Conservation (phyloP, 2,797 vertebrate genomes). For the Babyrousa celebensis region DNA sequence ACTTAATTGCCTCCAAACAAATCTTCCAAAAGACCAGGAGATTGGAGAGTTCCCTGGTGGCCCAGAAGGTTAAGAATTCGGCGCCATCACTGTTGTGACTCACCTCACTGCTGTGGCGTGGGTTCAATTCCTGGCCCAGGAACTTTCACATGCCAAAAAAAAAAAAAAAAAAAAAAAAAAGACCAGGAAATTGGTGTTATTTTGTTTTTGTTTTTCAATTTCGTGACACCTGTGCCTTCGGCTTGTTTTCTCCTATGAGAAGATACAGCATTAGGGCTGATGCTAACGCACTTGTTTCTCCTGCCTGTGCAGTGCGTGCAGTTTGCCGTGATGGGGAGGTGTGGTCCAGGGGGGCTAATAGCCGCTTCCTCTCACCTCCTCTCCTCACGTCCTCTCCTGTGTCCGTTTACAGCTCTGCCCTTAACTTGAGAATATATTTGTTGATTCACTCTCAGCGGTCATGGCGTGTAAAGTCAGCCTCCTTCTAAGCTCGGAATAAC, state of each 20-base stretch:
- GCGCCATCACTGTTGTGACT: too few species aligned
- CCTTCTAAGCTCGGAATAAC: neutral
- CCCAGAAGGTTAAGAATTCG: too few species aligned
- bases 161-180: too few species aligned
- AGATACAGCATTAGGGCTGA: neutral
- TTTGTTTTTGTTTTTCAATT: constrained; percentile 24
- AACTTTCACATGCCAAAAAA: too few species aligned
- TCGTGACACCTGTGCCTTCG: neutral
- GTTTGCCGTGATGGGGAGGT: neutral
- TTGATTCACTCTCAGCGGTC: neutral
- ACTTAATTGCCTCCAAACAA: neutral
- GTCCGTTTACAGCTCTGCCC: neutral
- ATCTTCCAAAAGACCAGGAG: neutral
- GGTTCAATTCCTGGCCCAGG: too few species aligned
- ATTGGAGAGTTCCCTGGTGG: too few species aligned
- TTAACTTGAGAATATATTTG: neutral
- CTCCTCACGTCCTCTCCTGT: neutral
- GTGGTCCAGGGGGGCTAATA: neutral
- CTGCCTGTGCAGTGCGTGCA: accelerated
- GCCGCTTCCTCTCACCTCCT: neutral
- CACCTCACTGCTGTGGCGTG: too few species aligned
- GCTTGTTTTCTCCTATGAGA: neutral
- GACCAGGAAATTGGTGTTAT: neutral
- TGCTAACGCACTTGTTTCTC: accelerated
- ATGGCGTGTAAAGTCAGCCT: neutral